Percentiles rank a stretch among this genome's conserved stretches.
These are phyloP conservation scores for Ormyrus pomaceus DNA, from an alignment of 2,888 invertebrate genomes.

Conservation along the genomic window DNA sequence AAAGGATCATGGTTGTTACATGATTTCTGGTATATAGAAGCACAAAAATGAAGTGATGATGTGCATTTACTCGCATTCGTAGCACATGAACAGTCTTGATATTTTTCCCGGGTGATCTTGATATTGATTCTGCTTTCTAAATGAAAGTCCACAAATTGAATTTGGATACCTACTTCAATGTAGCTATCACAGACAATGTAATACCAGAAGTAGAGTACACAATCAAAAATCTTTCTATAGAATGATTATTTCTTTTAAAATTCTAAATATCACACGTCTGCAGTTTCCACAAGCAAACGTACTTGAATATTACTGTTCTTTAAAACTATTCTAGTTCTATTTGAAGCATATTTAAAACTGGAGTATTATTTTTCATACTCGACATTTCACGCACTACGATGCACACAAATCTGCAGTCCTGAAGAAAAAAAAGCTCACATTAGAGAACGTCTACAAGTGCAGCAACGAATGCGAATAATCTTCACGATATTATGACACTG, in stretches of 20 bases:
- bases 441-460: constrained; percentile 15
- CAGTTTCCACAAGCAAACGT: constrained; percentile 44
- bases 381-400: constrained; percentile 40
- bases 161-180: constrained; percentile 47
- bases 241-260: constrained; percentile 44
- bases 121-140: constrained; percentile 35
- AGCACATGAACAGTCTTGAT: constrained; percentile 50
- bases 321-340: constrained; percentile 43
- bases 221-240: constrained; percentile 32
- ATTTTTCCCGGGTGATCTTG: constrained; percentile 41
- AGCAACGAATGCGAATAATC: constrained; percentile 17
- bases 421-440: constrained; percentile 36
- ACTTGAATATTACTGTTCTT: constrained; percentile 52
- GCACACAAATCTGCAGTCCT: constrained; percentile 45
- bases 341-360: constrained; percentile 38
- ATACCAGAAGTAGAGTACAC: constrained; percentile 50
- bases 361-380: constrained; percentile 49
- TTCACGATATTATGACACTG: constrained; percentile 1
- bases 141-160: constrained; percentile 39
- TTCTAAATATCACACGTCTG: constrained; percentile 56
- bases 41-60: constrained; percentile 54
- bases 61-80: constrained; percentile 42
- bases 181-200: constrained; percentile 53
- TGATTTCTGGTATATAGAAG: constrained; percentile 54
- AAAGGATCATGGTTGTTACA: constrained; percentile 51